Conservation (phyloP, 2,113 vertebrate species). For the Globicephala melas region DNA sequence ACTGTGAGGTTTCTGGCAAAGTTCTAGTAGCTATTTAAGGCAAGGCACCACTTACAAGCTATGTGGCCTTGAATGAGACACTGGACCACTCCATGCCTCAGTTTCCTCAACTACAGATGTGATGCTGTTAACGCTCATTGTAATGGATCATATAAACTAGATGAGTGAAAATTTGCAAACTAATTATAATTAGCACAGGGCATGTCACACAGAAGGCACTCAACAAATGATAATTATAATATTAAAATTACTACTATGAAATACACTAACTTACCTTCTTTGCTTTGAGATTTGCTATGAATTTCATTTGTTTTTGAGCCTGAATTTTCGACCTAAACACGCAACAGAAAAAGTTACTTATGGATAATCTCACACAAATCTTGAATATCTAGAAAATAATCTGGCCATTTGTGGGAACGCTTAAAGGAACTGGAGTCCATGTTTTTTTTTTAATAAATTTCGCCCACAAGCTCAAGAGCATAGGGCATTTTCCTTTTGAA, state of each 20-base stretch:
- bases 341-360: conserved; percentile 31
- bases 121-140: not conserved
- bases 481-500: not conserved
- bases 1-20: not conserved
- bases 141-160: not conserved
- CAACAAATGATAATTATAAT: not conserved
- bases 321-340: conserved; percentile 71
- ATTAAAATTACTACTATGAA: not conserved
- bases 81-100: not conserved
- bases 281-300: conserved; percentile 50
- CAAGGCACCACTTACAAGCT: not conserved
- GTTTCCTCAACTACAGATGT: not conserved
- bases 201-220: not conserved
- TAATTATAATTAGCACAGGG: not conserved
- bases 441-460: not conserved
- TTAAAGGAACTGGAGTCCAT: not conserved
- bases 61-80: not conserved
- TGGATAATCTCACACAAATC: not conserved
- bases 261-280: conserved; percentile 71
- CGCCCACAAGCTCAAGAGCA: not conserved
- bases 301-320: conserved; percentile 41
- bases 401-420: not conserved
- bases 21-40: not conserved
- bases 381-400: not conserved
- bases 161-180: not conserved